Evolutionary conservation across 2,797 vertebrate genomes (phyloP), one percentile per base, ranked within the genome.

Genomic region (Synaphobranchus kaupii): DNA sequence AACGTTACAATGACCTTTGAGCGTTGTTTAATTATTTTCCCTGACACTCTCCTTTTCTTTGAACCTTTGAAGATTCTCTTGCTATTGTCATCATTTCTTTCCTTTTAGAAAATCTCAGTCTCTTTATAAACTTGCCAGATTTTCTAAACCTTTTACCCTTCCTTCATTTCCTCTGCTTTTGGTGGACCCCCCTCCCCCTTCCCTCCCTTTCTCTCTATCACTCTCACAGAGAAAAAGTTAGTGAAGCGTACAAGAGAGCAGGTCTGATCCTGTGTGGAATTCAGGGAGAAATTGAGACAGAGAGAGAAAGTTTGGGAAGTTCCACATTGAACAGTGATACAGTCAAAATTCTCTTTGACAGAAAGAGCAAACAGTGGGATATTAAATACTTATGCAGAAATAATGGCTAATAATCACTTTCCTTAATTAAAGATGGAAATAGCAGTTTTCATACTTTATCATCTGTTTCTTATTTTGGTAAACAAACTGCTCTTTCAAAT

Each of bases 231-330:
- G 92, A 92, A 90, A 93, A 92, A 95, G 90, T 83, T 91, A 94
- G 92, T 88, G 89, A 90, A 93, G 94, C 94, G 92, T 95, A 85
- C 93, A 95, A 95, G 93, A 95, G 93, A 95, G 94, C 96, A 96
- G 95, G 95, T 95, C 95, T 95, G 94, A 96, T 96, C 95, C 95
- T 96, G 95, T 95, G 93, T 92, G 95, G 95, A 97, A 96, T 96
- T 96, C 92, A 92, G 88, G 90, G 12, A 82, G 89, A 87, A 89
- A 39, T 39, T 31, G 54, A 86, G 54, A 54, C 85, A 68, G 83
- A 87, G 60, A 88, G 39, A 73, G 78, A 31, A 25, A 88, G 58
- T 50, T 52, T 25, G 84, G 39, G n/a, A 28, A 52, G 25, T n/a
- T 85, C 84, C 66, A 73, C 12, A 20, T 25, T 52, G 9, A 85